Evolutionary conservation across 2,888 invertebrate species (phyloP).

Genomic region (Andrena camellia): DNA sequence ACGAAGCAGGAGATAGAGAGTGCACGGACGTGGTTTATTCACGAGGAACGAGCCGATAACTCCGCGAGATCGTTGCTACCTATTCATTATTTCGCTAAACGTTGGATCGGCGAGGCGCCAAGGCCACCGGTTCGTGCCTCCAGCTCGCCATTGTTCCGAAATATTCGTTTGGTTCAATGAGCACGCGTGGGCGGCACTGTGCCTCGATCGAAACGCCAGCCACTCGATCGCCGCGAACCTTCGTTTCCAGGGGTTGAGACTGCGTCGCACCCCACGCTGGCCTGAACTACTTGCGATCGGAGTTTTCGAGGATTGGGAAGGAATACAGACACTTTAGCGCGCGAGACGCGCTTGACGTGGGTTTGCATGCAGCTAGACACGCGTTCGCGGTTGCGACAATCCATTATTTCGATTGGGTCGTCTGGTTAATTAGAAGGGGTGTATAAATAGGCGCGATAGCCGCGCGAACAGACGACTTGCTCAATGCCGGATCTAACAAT

Average conservation of each 20-base stretch:
- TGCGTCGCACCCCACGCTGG: neutral
- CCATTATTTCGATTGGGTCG: constrained; percentile 43
- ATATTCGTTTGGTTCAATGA: constrained; percentile 63
- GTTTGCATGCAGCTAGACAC: too few species aligned
- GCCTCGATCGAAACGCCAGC: neutral
- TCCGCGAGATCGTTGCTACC: constrained; percentile 73
- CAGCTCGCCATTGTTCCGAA: constrained; percentile 69
- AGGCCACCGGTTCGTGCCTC: constrained; percentile 63
- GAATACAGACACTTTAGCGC: neutral
- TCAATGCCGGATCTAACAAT: constrained; percentile 72
- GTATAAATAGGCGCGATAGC: constrained; percentile 47
- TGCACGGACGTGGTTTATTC: constrained; percentile 63
- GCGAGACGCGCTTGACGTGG: neutral
- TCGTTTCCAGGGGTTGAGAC: neutral
- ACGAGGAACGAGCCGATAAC: constrained; percentile 70
- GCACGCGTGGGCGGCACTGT: constrained; percentile 54
- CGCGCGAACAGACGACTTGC: constrained; percentile 61
- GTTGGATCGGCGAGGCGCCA: constrained; percentile 71
- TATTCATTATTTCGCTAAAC: constrained; percentile 77
- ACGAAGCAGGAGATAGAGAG: constrained; percentile 35
- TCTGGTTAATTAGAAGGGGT: constrained; percentile 64
- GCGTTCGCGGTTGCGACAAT: constrained; percentile 29
- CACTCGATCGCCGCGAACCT: neutral
- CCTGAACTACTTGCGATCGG: neutral
- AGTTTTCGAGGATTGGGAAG: neutral